Evolutionary conservation across 2,888 invertebrate species (phyloP), one percentile per base, ranked within the genome.

Genomic region (Tenthredo scrophulariae): DNA sequence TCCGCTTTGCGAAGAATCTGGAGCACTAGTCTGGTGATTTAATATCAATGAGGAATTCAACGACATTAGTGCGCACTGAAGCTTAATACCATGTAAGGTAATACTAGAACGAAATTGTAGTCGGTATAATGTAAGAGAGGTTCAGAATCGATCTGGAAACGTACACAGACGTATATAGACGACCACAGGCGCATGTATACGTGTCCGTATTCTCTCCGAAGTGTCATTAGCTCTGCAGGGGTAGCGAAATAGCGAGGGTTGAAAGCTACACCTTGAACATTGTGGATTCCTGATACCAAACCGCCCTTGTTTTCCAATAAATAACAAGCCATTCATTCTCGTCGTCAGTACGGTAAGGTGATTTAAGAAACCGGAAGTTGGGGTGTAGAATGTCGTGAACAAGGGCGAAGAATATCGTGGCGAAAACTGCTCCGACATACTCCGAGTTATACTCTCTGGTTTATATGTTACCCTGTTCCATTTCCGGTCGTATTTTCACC

Each of bases 281-380:
- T 92, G 89, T 92, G 91, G 86, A 90, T 87, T 84, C 92, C 92
- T 93, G 91, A 87, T 92, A 92, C 91, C 91, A 85, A 91, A 91
- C 92, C 92, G 91, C 93, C 92, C 93, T 92, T 92, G 93, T 92
- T 92, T 93, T 92, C 92, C 93, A 93, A 92, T 92, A 92, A 92
- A 91, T 91, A 92, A 91, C 91, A 92, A 92, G 90, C 88, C 86
- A 87, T 84, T 70, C 46, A 43, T 13, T 58, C 62, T 15, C 37
- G 5, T 26, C 40, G 29, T 46, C 26, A n/a, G n/a, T 10, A 15
- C n/a, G 10, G 29, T 18, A 0, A 22, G 18, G 37, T 37, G 62
- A n/a, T 22, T 80, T 1, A 13, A 40, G 62, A 22, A 62, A n/a
- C 37, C 80, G 10, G 84, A 40, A 58, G 40, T 65, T 10, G 58